phyloP scores from a whole-genome alignment of 2,888 invertebrate species.

The Oscheius sp. region DNA sequence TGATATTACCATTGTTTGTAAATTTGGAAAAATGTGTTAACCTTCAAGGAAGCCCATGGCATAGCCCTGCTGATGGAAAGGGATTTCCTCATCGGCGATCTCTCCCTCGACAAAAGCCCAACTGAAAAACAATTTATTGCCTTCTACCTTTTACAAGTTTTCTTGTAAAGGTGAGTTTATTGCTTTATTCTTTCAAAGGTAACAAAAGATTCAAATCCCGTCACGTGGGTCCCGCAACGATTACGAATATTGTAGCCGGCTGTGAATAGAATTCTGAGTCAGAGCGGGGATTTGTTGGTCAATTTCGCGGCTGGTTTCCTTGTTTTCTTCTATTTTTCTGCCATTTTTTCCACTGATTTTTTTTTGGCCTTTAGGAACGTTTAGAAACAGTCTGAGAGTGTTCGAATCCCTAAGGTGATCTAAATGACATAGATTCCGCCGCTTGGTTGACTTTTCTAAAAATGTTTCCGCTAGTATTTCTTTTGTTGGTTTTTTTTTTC shows the following conservation, averaged over 20 bases:
- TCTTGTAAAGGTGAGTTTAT: neutral
- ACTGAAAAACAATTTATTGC: conserved; percentile 31
- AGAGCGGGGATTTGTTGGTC: neutral
- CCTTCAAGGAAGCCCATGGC: conserved; percentile 71
- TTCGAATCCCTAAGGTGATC: too few species aligned
- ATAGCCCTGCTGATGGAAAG: conserved; percentile 66
- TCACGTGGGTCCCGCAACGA: conserved; percentile 1
- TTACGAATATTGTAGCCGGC: neutral
- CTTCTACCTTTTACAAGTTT: neutral
- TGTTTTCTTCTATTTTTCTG: neutral
- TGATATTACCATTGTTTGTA: conserved; percentile 1
- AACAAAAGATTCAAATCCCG: too few species aligned
- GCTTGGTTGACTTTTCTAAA: too few species aligned
- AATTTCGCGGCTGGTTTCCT: neutral
- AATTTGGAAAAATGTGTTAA: conserved; percentile 16
- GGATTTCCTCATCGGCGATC: conserved; percentile 53
- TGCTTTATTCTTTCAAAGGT: too few species aligned
- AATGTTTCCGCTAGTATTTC: too few species aligned
- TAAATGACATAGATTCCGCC: too few species aligned
- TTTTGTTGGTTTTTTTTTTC: too few species aligned
- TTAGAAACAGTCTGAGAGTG: too few species aligned
- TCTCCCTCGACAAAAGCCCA: conserved; percentile 70
- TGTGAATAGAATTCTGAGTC: neutral
- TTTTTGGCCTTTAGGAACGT: too few species aligned
- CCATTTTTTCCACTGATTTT: too few species aligned